A percentile compares a stretch with the other conserved stretches of the same genome.
Evolutionary conservation across 2,888 invertebrate species (phyloP).

Genomic region (Drosophila borealis): DNA sequence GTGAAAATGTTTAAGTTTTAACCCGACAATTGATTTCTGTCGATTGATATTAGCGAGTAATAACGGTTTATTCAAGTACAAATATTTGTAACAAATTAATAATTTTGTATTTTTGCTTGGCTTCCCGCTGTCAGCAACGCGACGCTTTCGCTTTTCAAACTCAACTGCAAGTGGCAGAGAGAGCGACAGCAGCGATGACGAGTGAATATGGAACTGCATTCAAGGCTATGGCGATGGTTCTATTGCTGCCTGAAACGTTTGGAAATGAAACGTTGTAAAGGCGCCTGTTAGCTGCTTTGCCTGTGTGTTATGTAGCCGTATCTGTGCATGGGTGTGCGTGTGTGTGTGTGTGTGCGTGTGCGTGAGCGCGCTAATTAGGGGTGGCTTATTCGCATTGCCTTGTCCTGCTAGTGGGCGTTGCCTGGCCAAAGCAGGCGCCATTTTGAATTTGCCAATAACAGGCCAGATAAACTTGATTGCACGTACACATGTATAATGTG

Average conservation of each 20-base stretch:
- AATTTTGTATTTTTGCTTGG: slow-evolving; percentile 5
- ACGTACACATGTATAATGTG: neutral
- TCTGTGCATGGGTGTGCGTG: neutral
- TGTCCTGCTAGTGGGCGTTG: slow-evolving; percentile 60
- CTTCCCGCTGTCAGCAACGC: slow-evolving; percentile 42
- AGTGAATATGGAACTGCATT: slow-evolving; percentile 54
- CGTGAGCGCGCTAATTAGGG: slow-evolving; percentile 65
- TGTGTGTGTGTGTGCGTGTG: neutral
- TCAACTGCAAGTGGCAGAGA: slow-evolving; percentile 66
- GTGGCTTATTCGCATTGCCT: slow-evolving; percentile 69
- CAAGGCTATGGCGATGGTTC: slow-evolving; percentile 30
- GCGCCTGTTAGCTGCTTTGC: slow-evolving; percentile 10
- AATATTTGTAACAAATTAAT: neutral
- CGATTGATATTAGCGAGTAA: slow-evolving; percentile 1
- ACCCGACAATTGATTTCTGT: neutral
- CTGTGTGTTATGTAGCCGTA: neutral
- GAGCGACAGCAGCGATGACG: slow-evolving; percentile 44
- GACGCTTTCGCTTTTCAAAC: slow-evolving; percentile 72
- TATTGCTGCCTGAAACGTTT: slow-evolving; percentile 47
- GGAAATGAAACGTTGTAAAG: slow-evolving; percentile 32
- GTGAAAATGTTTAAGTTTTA: neutral
- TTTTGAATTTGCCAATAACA: slow-evolving; percentile 64
- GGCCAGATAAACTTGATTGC: slow-evolving; percentile 6
- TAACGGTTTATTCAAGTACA: neutral
- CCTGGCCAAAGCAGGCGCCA: slow-evolving; percentile 65